Base-by-base conservation (phyloP, 2,888 invertebrate genomes). In the Choreutis nemorana region DNA sequence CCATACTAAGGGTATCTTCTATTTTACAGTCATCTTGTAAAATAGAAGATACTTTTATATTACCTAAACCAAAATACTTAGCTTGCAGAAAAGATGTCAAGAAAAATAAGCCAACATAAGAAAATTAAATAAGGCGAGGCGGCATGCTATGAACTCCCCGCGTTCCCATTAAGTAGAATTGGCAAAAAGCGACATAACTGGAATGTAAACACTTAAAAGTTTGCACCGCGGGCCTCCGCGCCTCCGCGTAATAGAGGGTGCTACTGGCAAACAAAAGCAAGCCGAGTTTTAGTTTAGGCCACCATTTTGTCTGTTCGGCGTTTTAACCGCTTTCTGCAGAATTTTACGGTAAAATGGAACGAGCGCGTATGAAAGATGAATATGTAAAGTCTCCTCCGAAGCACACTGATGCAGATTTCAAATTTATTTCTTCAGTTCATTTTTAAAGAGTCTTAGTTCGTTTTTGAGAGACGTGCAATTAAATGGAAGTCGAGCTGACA, bases 151-250 rank as follows among this genome's bases (percentile, higher is more conserved):
- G 55, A 53, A 58, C 61, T 66, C 55, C 42, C 59, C 53, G 55
- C 59, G 59, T 66, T 55, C 55, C 67, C 58, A 68, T 72, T 70
- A 68, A 65, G 59, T 63, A 60, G 60, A 66, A 67, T 73, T 64
- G 67, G 70, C 67, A 72, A 73, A 73, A 72, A 71, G 72, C 71
- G 63, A 64, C 68, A 62, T 65, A 68, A 70, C 70, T 64, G 62
- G 61, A 75, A 70, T 71, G 67, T 72, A 75, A 75, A 72, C 72
- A 75, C 73, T 75, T 72, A 70, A 75, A 73, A 75, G 67, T 73
- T 73, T 67, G 50, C 62, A 57, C 60, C 44, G 51, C 44, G 33
- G 58, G 58, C 63, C 62, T 65, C 47, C 50, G 45, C 55, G 51
- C 57, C 53, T 55, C 41, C 51, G 42, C 42, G 57, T 60, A 62